Base-by-base conservation (phyloP, 2,797 vertebrate genomes). In the Acipenser transmontanus region DNA sequence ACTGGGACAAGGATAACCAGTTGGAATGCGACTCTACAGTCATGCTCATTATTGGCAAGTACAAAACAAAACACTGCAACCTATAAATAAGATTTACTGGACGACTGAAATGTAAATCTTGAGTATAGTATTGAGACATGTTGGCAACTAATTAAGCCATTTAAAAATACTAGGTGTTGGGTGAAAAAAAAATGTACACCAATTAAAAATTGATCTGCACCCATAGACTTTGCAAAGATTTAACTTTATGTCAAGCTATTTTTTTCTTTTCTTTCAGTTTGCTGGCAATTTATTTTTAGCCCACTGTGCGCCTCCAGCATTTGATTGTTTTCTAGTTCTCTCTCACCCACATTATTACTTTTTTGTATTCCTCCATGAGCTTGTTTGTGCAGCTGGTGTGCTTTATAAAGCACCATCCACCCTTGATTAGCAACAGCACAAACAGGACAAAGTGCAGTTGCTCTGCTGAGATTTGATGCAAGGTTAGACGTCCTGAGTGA, bases 401-500 rank as follows among this genome's bases (percentile, higher is more conserved):
- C 47, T 12, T 57, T 14, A 47, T 57, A 47, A 47, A 66, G 13
- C 8, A 11, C 47, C 64, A 17, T 61, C 6, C n/a, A 50, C 59
- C 20, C 14, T 47, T 50, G 59, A 54, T 47, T 17, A 14, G 52
- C n/a, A 50, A 54, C 7, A 47, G 51, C 49, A n/a, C 54, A 57
- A n/a, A 57, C 54, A 4, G 54, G 12, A 57, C 56, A 47, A 64
- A 68, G 66, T 34, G 4, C 57, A 68, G 68, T 59, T 74, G 62
- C 66, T 73, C 56, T 62, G 67, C 62, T 69, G 48, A 76, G 74
- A 71, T 70, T 63, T 69, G 68, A 74, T 57, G 73, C 74, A 77
- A 74, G 47, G 65, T 72, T 71, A 75, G 81, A 78, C 70, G 72
- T 62, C 34, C 71, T 83, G 85, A 91, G 73, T 81, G 74, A 88